Percentiles rank a stretch among this genome's conserved stretches.
Evolutionary conservation across 2,113 vertebrate genomes (phyloP).

Genomic region (Albula glossodonta): DNA sequence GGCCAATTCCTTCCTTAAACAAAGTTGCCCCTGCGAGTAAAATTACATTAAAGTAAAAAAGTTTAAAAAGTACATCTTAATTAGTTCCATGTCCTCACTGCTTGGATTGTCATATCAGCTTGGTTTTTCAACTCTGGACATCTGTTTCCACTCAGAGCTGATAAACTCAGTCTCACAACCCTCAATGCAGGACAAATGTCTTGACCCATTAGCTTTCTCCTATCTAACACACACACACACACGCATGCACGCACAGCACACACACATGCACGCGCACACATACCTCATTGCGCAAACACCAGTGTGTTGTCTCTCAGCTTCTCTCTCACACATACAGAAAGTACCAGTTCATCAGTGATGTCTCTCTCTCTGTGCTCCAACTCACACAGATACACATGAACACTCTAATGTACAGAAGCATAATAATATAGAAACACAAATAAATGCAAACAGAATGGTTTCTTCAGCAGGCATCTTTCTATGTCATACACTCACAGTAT

Average conservation of each 20-base stretch:
- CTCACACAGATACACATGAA: background rate
- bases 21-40: no score
- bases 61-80: background rate
- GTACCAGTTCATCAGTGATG: no score
- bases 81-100: background rate
- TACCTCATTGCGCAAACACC: no score
- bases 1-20: no score
- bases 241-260: background rate
- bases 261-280: background rate
- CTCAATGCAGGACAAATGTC: background rate
- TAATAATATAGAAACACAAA: background rate
- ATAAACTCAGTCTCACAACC: background rate
- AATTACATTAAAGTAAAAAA: background rate
- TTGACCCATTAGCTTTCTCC: background rate
- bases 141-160: background rate
- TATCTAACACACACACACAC: background rate
- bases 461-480: no score
- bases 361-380: no score
- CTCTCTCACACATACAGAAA: no score
- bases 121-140: background rate
- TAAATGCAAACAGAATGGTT: no score
- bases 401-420: background rate
- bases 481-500: no score
- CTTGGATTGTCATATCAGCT: constrained; percentile 8
- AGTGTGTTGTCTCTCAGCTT: no score